A percentile compares a stretch with the other conserved stretches of the same genome.
These are phyloP conservation scores for Oreochromis tanganicae DNA, from an alignment of 2,113 vertebrate species.

Conservation along the genomic window DNA sequence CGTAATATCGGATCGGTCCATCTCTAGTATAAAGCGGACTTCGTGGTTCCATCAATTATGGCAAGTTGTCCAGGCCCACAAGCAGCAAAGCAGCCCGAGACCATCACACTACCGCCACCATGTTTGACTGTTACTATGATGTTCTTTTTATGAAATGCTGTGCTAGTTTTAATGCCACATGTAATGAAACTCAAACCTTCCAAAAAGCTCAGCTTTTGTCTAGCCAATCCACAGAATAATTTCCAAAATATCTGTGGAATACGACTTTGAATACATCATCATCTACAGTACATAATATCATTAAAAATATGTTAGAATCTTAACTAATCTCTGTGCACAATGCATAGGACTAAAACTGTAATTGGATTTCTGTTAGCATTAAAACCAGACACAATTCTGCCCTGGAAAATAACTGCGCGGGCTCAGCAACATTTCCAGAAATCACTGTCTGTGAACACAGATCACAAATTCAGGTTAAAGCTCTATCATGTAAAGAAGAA, in stretches of 20 bases:
- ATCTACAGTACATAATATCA: background rate
- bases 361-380: background rate
- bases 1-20: too few relatives aligned
- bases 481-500: background rate
- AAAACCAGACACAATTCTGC: background rate
- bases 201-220: background rate
- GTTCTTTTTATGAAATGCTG: background rate
- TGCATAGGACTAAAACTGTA: background rate
- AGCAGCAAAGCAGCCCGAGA: background rate
- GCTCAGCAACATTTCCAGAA: background rate
- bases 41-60: background rate
- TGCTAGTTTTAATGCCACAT: background rate
- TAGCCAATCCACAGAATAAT: background rate
- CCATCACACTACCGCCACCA: background rate
- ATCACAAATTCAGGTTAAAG: background rate
- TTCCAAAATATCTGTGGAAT: background rate
- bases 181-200: background rate
- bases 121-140: background rate
- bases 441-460: background rate
- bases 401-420: background rate
- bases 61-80: background rate
- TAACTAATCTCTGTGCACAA: background rate
- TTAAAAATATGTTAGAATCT: background rate
- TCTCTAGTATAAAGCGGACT: fast-evolving
- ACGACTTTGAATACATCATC: background rate